These are phyloP conservation scores for Brachyhypopomus occidentalis DNA, from an alignment of 2,113 vertebrate species.

Conservation along the genomic window DNA sequence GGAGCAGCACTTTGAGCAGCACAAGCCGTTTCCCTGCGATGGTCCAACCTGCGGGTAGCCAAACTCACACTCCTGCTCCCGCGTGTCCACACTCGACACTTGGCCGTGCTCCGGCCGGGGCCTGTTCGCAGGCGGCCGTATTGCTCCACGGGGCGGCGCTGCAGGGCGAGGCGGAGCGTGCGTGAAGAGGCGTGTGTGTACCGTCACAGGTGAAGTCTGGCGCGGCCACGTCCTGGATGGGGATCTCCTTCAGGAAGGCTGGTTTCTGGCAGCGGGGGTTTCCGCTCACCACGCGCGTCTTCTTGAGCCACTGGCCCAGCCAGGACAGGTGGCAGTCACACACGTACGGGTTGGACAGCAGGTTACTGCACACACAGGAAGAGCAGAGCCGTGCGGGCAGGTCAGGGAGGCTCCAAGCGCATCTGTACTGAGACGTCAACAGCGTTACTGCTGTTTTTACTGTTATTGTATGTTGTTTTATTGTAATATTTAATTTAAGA, in stretches of 20 bases:
- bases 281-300: slow-evolving; percentile 92
- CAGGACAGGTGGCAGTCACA: slow-evolving; percentile 97
- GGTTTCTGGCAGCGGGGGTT: slow-evolving; percentile 97
- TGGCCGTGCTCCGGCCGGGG: too few species aligned
- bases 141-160: too few species aligned
- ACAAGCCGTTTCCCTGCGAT: too few species aligned
- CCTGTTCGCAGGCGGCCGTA: too few species aligned
- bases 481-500: too few species aligned
- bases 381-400: not conserved
- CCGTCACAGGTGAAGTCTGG: slow-evolving; percentile 98
- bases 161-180: too few species aligned
- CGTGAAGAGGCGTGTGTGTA: slow-evolving; percentile 65
- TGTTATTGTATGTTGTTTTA: too few species aligned
- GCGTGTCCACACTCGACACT: too few species aligned
- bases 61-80: not conserved
- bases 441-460: too few species aligned
- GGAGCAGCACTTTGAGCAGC: too few species aligned
- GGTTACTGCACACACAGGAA: slow-evolving; percentile 78
- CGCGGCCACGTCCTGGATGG: slow-evolving; percentile 93
- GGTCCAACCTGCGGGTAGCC: too few species aligned
- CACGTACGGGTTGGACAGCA: slow-evolving; percentile 94
- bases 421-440: not conserved
- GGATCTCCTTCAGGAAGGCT: slow-evolving; percentile 96
- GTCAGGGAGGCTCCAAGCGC: too few species aligned
- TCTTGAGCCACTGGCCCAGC: slow-evolving; percentile 95